Evolutionary conservation across 2,888 invertebrate genomes (phyloP).

Genomic region (Mellilla xanthometata): DNA sequence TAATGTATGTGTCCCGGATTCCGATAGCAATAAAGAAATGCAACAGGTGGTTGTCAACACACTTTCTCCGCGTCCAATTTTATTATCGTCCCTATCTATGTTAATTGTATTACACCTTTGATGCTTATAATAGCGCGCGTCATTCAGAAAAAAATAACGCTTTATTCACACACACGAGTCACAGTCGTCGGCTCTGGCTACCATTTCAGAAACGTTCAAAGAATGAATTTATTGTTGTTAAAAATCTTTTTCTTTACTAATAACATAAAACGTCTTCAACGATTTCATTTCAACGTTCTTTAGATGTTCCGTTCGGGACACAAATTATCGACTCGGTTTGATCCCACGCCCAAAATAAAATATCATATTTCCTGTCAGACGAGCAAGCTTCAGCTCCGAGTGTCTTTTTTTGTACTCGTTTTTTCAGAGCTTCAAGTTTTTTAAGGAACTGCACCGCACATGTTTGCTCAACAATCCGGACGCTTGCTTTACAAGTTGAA

Average conservation of each 20-base stretch:
- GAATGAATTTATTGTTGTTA: slow-evolving; percentile 48
- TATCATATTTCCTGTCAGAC: slow-evolving; percentile 82
- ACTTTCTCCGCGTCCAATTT: slow-evolving; percentile 12
- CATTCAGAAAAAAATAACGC: slow-evolving; percentile 14
- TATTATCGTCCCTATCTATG: slow-evolving; percentile 7
- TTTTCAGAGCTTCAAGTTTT: slow-evolving; percentile 67
- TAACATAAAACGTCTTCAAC: slow-evolving; percentile 66
- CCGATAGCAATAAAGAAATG: neutral
- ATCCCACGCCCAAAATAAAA: slow-evolving; percentile 82
- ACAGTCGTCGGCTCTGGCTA: slow-evolving; percentile 34
- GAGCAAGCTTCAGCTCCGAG: slow-evolving; percentile 73
- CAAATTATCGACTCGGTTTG: slow-evolving; percentile 80
- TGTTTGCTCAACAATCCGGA: slow-evolving; percentile 74
- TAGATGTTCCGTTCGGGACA: slow-evolving; percentile 73
- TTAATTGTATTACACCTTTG: slow-evolving; percentile 17
- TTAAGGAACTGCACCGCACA: slow-evolving; percentile 77
- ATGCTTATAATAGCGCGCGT: slow-evolving; percentile 18
- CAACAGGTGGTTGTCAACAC: slow-evolving; percentile 4
- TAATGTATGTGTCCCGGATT: no score
- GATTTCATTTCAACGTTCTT: slow-evolving; percentile 69
- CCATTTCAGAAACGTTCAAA: slow-evolving; percentile 45
- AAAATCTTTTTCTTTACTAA: slow-evolving; percentile 54
- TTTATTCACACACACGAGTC: slow-evolving; percentile 43
- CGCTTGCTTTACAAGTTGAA: slow-evolving; percentile 51
- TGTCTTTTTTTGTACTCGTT: slow-evolving; percentile 59